Evolutionary conservation across 2,113 vertebrate species (phyloP), one percentile per base, ranked within the genome.

Genomic region (Cyrtonyx montezumae): DNA sequence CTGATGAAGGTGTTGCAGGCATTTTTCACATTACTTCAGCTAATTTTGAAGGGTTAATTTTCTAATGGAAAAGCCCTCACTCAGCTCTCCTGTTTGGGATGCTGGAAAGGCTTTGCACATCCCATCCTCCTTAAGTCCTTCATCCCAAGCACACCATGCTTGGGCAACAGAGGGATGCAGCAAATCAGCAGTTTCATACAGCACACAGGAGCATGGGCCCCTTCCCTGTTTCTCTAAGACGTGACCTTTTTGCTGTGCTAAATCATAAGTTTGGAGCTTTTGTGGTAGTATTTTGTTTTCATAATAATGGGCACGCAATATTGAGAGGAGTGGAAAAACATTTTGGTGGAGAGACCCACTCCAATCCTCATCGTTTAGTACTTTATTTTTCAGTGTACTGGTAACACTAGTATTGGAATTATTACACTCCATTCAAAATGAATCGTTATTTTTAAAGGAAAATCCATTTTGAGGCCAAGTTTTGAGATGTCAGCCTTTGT

Each of bases 371-470:
- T 91, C 87, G 53, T 5, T 0, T 84, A 79, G 77, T 67, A 85
- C 61, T 79, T 93, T 59, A 40, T 85, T 74, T 68, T 93, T 93
- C 58, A 91, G 56, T 10, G 75, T 70, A 53, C n/a, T 78, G 65
- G 28, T 92, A 84, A 78, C 0, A 5, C 3, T 75, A 84, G 58
- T 78, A 49, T 66, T 83, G 58, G 48, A 80, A 42, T 79, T 83
- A 78, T 15, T 90, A 34, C 65, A 73, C 68, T 90, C 68, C 43
- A 75, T 90, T 94, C 70, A 84, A 59, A 96, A 83, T 40, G 20
- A 82, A 80, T 79, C 63, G 79, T 89, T 94, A 71, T 84, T 95
- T 95, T 83, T 84, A 78, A 65, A 84, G 90, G 91, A 94, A 96
- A 95, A 94, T 94, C 40, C n/a, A 0, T 49, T 48, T 15, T 71